Conservation (phyloP, 2,113 vertebrate genomes). For the Sterna hirundo region DNA sequence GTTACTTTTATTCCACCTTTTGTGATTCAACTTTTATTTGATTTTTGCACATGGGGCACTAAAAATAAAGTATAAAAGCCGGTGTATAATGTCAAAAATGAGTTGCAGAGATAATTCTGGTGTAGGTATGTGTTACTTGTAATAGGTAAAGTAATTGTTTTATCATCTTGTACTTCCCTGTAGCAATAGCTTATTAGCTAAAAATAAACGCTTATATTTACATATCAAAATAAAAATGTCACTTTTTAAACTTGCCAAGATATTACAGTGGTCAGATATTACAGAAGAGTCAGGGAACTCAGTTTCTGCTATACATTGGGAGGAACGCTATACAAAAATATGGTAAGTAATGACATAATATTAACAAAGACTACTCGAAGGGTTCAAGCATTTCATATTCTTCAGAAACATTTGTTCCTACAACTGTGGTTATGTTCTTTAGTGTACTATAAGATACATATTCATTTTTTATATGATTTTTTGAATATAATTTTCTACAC, state of each 20-base stretch:
- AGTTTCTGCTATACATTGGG: neutral
- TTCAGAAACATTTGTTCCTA: neutral
- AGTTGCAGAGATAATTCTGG: neutral
- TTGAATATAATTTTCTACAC: neutral
- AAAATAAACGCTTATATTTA: neutral
- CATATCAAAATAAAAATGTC: neutral
- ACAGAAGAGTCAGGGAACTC: neutral
- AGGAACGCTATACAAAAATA: neutral
- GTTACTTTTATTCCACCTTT: neutral
- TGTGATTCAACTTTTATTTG: neutral
- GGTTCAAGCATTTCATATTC: neutral
- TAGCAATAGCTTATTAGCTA: neutral
- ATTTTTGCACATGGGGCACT: neutral
- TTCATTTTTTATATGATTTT: neutral
- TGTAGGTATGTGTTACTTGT: neutral
- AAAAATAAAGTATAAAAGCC: neutral
- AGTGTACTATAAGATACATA: neutral
- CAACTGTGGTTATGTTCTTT: neutral
- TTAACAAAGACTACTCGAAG: neutral
- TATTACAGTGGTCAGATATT: too few species aligned
- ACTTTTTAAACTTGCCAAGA: neutral
- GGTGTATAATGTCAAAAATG: neutral
- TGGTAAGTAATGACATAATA: fast-evolving
- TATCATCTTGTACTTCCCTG: neutral
- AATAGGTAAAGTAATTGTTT: neutral